A percentile compares a stretch with the other conserved stretches of the same genome.
Conservation (phyloP, 2,113 vertebrate genomes). For the Osmerus eperlanus region DNA sequence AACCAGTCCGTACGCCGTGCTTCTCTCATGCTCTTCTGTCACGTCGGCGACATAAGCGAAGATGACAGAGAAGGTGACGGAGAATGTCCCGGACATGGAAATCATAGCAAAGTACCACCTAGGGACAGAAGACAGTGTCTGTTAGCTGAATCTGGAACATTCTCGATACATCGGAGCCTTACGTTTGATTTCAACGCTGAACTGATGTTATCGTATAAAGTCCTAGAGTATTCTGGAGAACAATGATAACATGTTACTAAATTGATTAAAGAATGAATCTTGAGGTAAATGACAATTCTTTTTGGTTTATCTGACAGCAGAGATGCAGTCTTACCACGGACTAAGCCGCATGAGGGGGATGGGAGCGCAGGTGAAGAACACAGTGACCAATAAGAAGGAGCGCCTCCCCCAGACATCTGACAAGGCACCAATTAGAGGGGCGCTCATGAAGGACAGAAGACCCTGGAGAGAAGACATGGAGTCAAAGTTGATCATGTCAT, state of each 20-base stretch:
- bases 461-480: constrained; percentile 65
- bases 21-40: constrained; percentile 86
- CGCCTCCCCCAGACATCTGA: constrained; percentile 88
- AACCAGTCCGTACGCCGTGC: constrained; percentile 91
- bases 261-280: neutral
- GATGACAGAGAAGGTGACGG: constrained; percentile 96
- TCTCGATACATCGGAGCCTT: neutral
- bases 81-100: constrained; percentile 91
- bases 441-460: constrained; percentile 89
- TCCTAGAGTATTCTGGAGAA: too few relatives aligned
- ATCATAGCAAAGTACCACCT: constrained; percentile 98
- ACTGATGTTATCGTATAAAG: too few relatives aligned
- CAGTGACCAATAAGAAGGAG: constrained; percentile 83
- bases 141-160: neutral
- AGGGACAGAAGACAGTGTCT: constrained; percentile 25
- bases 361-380: constrained; percentile 88
- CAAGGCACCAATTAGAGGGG: constrained; percentile 83
- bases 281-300: neutral
- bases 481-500: neutral
- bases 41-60: constrained; percentile 95
- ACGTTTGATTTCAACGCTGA: too few relatives aligned
- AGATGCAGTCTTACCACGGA: constrained; percentile 75
- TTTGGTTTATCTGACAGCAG: neutral
- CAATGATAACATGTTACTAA: too few relatives aligned
- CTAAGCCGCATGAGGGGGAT: constrained; percentile 89